Base-by-base conservation (phyloP, 2,888 invertebrate genomes). In the Penaeus monodon region DNA sequence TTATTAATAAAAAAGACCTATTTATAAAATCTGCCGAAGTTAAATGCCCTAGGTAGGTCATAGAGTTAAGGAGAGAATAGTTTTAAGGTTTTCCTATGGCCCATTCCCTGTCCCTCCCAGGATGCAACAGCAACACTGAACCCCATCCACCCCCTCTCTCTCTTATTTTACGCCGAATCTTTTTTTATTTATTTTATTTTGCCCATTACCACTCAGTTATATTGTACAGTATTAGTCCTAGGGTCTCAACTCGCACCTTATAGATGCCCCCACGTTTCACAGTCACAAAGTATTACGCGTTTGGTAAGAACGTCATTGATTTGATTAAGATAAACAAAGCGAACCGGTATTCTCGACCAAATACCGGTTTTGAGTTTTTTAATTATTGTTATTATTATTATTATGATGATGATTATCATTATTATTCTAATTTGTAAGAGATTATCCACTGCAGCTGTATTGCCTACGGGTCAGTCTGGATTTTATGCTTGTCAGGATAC, bases 161-260 rank as follows among this genome's bases (percentile, higher is more conserved):
- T 63, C 33, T 29, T 84, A 33, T 83, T 73, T 83, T 79, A 76
- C 81, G 85, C 85, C 77, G 33, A 73, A 78, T 82, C 24, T 78
- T 81, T 79, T 49, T 22, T 80, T 85, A 74, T 63, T 86, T 86
- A 38, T 68, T 82, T 70, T 85, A 73, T 85, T 85, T 81, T 70
- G 80, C 76, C 49, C 49, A 24, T 85, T 68, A 49, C 64, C 74
- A 73, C 84, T 84, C 33, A 70, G 84, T 79, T 84, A 70, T 57
- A 70, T 66, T 84, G 84, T 84, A 84, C 84, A 84, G 79, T 84
- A 84, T 84, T 84, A 84, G 57, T 70, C 65, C 81, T 77, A 77
- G 84, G 24, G 77, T 77, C 57, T 77, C 44, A 68, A n/a, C 84
- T 65, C 57, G 84, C 84, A 84, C 65, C 57, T 65, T 68, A 76